A percentile compares a stretch with the other conserved stretches of the same genome.
Conservation (phyloP, 2,888 invertebrate species). For the Lamellibrachia columna region DNA sequence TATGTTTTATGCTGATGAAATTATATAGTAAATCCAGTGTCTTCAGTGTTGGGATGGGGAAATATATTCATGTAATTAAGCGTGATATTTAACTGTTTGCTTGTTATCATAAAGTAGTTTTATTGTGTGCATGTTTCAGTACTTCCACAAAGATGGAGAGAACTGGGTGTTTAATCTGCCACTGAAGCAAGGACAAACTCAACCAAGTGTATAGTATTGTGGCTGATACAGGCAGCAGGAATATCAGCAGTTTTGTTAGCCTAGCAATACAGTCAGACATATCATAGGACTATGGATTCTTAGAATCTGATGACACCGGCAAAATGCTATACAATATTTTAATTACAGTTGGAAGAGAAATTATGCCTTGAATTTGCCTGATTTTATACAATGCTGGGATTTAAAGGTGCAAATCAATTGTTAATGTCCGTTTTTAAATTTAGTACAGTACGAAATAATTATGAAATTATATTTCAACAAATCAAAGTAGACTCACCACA, state of each 20-base stretch:
- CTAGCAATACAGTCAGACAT: neutral
- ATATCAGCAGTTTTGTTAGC: neutral
- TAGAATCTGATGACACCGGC: neutral
- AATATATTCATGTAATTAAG: no score
- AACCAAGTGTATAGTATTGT: constrained; percentile 7
- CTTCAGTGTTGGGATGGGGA: no score
- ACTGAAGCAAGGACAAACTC: constrained; percentile 13
- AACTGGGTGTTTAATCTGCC: constrained; percentile 54
- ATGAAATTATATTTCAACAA: neutral
- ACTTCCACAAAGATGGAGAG: constrained; percentile 56
- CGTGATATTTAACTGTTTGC: neutral
- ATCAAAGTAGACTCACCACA: neutral
- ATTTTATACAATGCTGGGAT: neutral
- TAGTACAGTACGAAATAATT: neutral
- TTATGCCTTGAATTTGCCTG: neutral
- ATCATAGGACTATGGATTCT: neutral
- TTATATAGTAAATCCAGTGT: no score
- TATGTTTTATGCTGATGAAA: no score
- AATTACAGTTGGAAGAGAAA: neutral
- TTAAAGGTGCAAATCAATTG: neutral
- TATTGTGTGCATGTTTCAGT: constrained; percentile 48
- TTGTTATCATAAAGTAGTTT: constrained; percentile 21
- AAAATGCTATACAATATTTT: neutral
- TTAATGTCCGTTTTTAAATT: neutral
- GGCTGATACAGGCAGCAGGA: neutral